These are phyloP conservation scores for Scaptomyza polygonia DNA, from an alignment of 2,888 invertebrate species.

Conservation along the genomic window DNA sequence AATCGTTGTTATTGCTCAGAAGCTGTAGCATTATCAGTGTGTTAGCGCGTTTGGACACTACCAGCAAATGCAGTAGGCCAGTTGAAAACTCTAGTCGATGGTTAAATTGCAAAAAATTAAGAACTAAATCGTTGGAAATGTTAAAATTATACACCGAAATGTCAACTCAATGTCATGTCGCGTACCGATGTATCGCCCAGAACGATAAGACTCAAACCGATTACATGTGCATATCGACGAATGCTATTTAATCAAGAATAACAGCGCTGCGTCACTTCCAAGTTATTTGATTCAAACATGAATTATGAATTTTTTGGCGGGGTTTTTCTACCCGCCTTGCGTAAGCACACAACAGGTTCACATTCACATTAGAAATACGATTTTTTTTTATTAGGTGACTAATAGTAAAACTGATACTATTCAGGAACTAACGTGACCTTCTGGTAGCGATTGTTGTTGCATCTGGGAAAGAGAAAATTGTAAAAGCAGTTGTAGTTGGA, in stretches of 20 bases:
- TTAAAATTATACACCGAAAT: slow-evolving; percentile 68
- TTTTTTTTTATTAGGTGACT: not conserved
- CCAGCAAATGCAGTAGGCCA: slow-evolving; percentile 8
- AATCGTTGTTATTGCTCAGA: slow-evolving; percentile 25
- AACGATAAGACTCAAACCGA: slow-evolving; percentile 33
- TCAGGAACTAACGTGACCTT: not conserved
- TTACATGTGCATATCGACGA: slow-evolving; percentile 7
- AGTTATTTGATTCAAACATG: not conserved
- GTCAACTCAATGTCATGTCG: slow-evolving; percentile 83
- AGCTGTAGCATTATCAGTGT: slow-evolving; percentile 42
- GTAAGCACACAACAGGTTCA: not conserved
- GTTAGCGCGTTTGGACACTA: slow-evolving; percentile 1
- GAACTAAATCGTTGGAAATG: slow-evolving; percentile 53
- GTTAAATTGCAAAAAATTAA: slow-evolving; percentile 47
- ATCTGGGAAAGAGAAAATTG: slow-evolving; percentile 2
- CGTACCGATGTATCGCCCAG: slow-evolving; percentile 42
- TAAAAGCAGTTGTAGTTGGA: not conserved
- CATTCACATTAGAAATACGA: not conserved
- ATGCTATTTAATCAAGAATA: not conserved
- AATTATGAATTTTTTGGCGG: slow-evolving; percentile 11
- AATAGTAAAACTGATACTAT: not conserved
- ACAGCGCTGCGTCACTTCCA: not conserved
- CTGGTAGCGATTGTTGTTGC: not conserved
- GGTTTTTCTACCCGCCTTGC: not conserved
- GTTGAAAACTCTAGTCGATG: slow-evolving; percentile 31